phyloP scores from a whole-genome alignment of 2,113 vertebrate species.

The Serilophus lunatus region DNA sequence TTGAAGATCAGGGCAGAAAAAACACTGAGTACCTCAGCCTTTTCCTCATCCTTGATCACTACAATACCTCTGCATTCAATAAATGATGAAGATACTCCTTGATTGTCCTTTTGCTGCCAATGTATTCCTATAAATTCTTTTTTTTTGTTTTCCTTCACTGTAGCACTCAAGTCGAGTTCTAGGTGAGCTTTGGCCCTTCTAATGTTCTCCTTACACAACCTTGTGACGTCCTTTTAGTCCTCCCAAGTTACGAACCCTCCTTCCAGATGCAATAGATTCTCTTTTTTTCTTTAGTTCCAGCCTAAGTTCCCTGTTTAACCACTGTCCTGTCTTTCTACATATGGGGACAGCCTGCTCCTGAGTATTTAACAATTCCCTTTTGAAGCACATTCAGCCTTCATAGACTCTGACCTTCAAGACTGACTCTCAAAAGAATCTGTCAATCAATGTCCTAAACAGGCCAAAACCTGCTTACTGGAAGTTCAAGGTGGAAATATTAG shows the following conservation, averaged over 20 bases:
- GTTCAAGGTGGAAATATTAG: background rate
- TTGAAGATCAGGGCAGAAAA: background rate
- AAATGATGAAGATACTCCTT: background rate
- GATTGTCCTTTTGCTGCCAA: background rate
- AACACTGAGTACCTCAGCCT: background rate
- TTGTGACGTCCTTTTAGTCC: background rate
- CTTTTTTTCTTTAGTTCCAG: background rate
- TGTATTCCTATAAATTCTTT: background rate
- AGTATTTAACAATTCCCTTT: background rate
- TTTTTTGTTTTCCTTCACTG: background rate
- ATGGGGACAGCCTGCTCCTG: background rate
- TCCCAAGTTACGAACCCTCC: background rate
- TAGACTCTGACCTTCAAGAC: background rate
- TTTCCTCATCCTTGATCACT: background rate
- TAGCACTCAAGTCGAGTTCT: background rate
- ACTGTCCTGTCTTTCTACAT: background rate
- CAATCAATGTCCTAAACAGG: background rate
- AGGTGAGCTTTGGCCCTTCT: background rate
- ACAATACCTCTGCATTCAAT: background rate
- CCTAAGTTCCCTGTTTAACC: background rate
- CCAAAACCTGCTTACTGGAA: background rate
- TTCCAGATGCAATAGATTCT: background rate
- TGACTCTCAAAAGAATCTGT: background rate
- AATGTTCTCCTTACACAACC: background rate
- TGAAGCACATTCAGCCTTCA: background rate